Conservation (phyloP, 2,113 vertebrate genomes). For the Aspiorhynchus laticeps region DNA sequence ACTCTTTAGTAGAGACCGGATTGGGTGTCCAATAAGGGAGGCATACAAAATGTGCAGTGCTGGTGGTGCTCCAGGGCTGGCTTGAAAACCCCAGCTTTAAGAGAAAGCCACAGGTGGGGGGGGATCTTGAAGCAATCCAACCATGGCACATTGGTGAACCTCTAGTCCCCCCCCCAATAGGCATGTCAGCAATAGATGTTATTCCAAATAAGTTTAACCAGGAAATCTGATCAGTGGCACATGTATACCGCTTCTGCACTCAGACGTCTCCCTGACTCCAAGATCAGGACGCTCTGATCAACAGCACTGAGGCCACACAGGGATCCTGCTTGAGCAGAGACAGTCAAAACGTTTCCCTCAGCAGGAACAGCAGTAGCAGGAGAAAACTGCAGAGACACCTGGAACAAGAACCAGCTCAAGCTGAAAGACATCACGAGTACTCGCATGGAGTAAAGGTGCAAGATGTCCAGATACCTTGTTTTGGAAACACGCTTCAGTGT, state of each 20-base stretch:
- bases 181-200: no score
- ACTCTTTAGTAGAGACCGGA: no score
- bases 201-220: not conserved
- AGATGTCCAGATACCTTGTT: slow-evolving; percentile 76
- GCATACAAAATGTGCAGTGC: no score
- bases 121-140: no score
- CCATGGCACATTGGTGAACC: no score
- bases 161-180: no score
- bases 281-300: slow-evolving; percentile 81
- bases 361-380: slow-evolving; percentile 73
- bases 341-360: slow-evolving; percentile 60
- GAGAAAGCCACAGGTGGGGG: no score
- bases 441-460: no score
- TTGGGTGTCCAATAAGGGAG: no score
- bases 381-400: slow-evolving; percentile 79
- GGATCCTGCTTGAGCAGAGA: slow-evolving; percentile 77
- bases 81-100: no score
- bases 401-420: not conserved
- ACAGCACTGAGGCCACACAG: slow-evolving; percentile 82
- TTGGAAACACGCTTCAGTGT: slow-evolving; percentile 79
- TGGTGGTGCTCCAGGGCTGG: no score
- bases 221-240: not conserved
- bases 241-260: slow-evolving; percentile 58
- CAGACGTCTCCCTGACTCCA: slow-evolving; percentile 77
- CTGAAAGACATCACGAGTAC: not conserved